Evolutionary conservation across 2,797 vertebrate genomes (phyloP).

Genomic region (Moxostoma hubbsi): DNA sequence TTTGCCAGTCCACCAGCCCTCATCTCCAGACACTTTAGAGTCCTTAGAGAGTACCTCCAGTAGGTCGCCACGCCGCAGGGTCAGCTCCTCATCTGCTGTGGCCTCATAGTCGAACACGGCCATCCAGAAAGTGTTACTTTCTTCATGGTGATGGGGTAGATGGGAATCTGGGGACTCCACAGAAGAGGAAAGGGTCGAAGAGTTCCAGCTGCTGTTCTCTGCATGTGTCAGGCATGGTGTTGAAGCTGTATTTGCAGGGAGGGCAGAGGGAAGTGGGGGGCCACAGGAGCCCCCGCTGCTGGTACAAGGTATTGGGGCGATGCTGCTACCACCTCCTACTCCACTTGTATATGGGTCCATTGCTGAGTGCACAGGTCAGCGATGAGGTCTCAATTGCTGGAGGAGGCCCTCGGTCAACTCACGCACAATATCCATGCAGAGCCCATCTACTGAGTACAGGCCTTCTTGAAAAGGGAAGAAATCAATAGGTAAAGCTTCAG

Average conservation of each 20-base stretch:
- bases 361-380: slow-evolving; percentile 68
- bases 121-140: slow-evolving; percentile 83
- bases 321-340: slow-evolving; percentile 45
- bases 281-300: slow-evolving; percentile 79
- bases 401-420: slow-evolving; percentile 75
- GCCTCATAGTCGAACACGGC: slow-evolving; percentile 93
- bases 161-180: slow-evolving; percentile 75
- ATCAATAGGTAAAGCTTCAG: slow-evolving; percentile 61
- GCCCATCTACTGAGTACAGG: slow-evolving; percentile 74
- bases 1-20: slow-evolving; percentile 95
- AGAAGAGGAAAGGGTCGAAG: slow-evolving; percentile 73
- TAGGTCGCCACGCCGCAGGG: slow-evolving; percentile 85
- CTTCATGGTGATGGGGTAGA: slow-evolving; percentile 66
- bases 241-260: slow-evolving; percentile 70
- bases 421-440: slow-evolving; percentile 76
- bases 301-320: slow-evolving; percentile 75
- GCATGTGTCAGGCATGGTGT: slow-evolving; percentile 68
- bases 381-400: slow-evolving; percentile 65
- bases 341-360: slow-evolving; percentile 80
- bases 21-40: slow-evolving; percentile 90
- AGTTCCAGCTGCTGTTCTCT: slow-evolving; percentile 81
- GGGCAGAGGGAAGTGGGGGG: slow-evolving; percentile 71
- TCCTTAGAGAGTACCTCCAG: slow-evolving; percentile 92
- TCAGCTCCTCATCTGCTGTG: slow-evolving; percentile 89
- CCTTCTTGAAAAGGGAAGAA: slow-evolving; percentile 61